These are phyloP conservation scores for Takifugu rubripes DNA, from an alignment of 2,797 vertebrate species.

Conservation along the genomic window DNA sequence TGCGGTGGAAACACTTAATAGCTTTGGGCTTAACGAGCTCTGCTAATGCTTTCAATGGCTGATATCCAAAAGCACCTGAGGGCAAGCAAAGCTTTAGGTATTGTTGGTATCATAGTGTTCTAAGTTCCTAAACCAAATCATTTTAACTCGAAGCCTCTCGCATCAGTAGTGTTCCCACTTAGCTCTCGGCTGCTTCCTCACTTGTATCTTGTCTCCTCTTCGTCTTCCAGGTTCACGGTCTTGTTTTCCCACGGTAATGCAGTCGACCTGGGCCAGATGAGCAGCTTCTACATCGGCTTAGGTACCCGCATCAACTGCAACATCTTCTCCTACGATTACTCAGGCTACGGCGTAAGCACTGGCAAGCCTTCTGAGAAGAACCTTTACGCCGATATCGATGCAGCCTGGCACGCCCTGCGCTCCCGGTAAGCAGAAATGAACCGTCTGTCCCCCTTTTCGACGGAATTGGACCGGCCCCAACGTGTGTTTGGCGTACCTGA, in stretches of 20 bases:
- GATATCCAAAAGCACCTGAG: not conserved
- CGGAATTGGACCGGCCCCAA: not conserved
- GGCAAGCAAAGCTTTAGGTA: not conserved
- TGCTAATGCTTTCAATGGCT: not conserved
- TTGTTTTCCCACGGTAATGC: conserved; percentile 97
- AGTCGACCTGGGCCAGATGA: conserved; percentile 97
- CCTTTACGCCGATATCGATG: conserved; percentile 94
- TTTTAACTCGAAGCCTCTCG: not conserved
- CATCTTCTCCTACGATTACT: conserved; percentile 98
- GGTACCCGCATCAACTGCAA: conserved; percentile 97
- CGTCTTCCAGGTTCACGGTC: conserved; percentile 84
- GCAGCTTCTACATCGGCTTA: conserved; percentile 96
- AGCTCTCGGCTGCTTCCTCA: conserved; percentile 6
- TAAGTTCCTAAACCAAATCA: too few relatives aligned
- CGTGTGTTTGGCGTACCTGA: not conserved
- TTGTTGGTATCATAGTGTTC: not conserved
- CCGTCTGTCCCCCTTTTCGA: not conserved
- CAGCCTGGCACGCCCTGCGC: conserved; percentile 93
- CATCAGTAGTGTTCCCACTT: not conserved
- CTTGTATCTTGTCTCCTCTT: not conserved
- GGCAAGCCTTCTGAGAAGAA: conserved; percentile 95
- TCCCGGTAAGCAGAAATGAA: conserved; percentile 77
- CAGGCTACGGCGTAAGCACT: conserved; percentile 92
- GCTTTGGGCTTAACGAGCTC: not conserved
- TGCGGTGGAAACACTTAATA: not conserved